A percentile compares a stretch with the other conserved stretches of the same genome.
Evolutionary conservation across 2,888 invertebrate genomes (phyloP).

Genomic region (Pollenia amentaria): DNA sequence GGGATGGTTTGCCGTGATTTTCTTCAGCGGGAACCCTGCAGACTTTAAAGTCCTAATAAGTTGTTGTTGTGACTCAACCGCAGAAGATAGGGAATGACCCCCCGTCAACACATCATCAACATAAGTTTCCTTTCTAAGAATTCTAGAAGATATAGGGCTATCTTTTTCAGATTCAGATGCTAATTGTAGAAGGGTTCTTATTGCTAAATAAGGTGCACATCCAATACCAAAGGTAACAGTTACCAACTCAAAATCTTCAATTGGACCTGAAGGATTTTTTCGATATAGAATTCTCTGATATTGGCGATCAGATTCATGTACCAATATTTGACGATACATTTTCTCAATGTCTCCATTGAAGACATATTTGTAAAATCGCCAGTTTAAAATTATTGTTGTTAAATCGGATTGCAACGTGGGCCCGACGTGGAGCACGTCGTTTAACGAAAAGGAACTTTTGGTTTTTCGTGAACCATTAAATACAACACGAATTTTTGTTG

Average conservation of each 20-base stretch:
- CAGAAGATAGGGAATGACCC: too few relatives aligned
- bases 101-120: constrained; percentile 72
- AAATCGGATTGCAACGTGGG: not conserved
- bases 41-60: too few relatives aligned
- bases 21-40: too few relatives aligned
- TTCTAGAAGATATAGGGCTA: constrained; percentile 67
- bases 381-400: not conserved
- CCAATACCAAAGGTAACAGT: constrained; percentile 69
- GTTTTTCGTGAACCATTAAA: too few relatives aligned
- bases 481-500: too few relatives aligned
- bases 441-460: not conserved
- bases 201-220: constrained; percentile 70
- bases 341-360: constrained; percentile 21
- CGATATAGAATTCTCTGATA: constrained; percentile 70
- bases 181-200: constrained; percentile 31
- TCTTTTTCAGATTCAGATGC: not conserved
- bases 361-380: constrained; percentile 42
- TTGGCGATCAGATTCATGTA: constrained; percentile 1
- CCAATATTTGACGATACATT: constrained; percentile 27
- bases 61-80: too few relatives aligned
- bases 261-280: constrained; percentile 12
- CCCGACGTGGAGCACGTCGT: not conserved
- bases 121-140: constrained; percentile 72
- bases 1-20: too few relatives aligned
- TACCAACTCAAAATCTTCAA: constrained; percentile 60